These are phyloP conservation scores for Stichopus chloronotus DNA, from an alignment of 35 echinoderm and acorn worm species.

Conservation along the genomic window DNA sequence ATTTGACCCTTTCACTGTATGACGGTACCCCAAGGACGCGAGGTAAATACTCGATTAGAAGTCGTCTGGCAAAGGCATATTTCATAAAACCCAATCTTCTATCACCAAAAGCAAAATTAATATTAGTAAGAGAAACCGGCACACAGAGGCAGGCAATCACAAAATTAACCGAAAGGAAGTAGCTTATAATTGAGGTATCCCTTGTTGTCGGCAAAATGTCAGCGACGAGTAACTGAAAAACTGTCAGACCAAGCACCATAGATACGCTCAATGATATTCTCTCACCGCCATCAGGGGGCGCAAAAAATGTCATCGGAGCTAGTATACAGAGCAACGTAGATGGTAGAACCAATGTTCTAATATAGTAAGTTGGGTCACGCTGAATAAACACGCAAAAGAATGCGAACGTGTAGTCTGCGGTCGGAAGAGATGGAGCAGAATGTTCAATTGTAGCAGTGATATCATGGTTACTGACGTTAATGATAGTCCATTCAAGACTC, in stretches of 20 bases:
- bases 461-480: background rate
- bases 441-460: background rate
- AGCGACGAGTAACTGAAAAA: background rate
- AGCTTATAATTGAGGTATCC: too few relatives aligned
- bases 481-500: background rate
- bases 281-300: background rate
- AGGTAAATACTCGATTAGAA: background rate
- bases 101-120: background rate
- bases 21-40: background rate
- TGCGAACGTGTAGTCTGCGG: too few relatives aligned
- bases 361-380: background rate
- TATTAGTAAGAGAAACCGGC: background rate
- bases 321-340: constrained; percentile 6
- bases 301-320: background rate
- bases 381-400: background rate
- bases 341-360: constrained; percentile 2
- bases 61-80: background rate
- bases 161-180: background rate
- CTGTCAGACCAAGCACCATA: background rate
- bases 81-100: background rate
- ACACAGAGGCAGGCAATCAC: background rate
- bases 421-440: background rate
- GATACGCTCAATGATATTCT: background rate
- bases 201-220: background rate
- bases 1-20: background rate